A percentile compares a stretch with the other conserved stretches of the same genome.
These are phyloP conservation scores for Stegana nigrithorax DNA, from an alignment of 2,888 invertebrate species.

Conservation along the genomic window DNA sequence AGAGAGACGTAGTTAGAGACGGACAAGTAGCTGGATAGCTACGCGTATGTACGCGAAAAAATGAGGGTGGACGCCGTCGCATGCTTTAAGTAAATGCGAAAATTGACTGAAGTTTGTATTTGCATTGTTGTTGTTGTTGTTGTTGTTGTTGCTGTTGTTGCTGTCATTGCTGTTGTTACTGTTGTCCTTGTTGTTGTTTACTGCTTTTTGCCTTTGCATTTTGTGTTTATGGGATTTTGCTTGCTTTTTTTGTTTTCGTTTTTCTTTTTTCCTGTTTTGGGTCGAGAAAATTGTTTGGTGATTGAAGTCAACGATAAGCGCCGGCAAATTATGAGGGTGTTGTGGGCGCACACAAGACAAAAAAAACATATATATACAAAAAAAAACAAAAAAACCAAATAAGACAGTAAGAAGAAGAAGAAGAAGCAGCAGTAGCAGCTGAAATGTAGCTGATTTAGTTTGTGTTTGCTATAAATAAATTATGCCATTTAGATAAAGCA, in stretches of 20 bases:
- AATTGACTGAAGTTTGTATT: constrained; percentile 25
- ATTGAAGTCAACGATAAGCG: constrained; percentile 55
- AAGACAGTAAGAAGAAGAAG: too few relatives aligned
- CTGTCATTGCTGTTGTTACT: too few relatives aligned
- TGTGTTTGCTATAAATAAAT: constrained; percentile 10
- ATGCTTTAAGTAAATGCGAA: constrained; percentile 16
- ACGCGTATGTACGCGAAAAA: background rate
- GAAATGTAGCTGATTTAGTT: constrained; percentile 31
- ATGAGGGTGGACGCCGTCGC: constrained; percentile 15
- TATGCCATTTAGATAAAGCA: constrained; percentile 9
- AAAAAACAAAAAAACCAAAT: too few relatives aligned
- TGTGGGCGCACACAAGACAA: constrained; percentile 25
- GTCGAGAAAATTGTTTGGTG: constrained; percentile 55
- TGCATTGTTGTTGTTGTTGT: background rate
- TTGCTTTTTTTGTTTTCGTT: too few relatives aligned
- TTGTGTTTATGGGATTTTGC: too few relatives aligned
- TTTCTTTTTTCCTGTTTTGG: too few relatives aligned
- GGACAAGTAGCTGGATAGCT: constrained; percentile 35
- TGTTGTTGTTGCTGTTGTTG: background rate
- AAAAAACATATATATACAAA: background rate
- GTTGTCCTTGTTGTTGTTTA: background rate
- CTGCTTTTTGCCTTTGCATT: too few relatives aligned
- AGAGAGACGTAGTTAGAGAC: constrained; percentile 10
- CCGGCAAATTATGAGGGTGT: constrained; percentile 52
- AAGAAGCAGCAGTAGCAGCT: too few relatives aligned